Conservation (phyloP, 2,797 vertebrate species). For the Gouania willdenowi region DNA sequence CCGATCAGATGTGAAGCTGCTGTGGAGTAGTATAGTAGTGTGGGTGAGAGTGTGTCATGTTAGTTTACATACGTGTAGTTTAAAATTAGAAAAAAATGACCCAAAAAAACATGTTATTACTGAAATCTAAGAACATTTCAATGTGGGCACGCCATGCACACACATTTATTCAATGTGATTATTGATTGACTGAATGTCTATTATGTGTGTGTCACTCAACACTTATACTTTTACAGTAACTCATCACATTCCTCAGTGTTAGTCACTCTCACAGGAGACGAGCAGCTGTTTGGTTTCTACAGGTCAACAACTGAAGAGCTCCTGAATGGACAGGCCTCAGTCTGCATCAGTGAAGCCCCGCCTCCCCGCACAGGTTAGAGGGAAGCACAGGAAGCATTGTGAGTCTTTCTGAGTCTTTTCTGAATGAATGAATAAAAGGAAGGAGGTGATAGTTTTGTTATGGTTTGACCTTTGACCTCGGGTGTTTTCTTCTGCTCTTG, state of each 20-base stretch:
- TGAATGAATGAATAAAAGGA: slow-evolving; percentile 13
- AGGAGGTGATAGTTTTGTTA: slow-evolving; percentile 2
- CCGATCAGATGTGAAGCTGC: slow-evolving; percentile 50
- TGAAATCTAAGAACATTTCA: slow-evolving; percentile 64
- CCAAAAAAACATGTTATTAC: slow-evolving; percentile 45
- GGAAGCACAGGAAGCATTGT: slow-evolving; percentile 8
- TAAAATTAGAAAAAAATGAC: slow-evolving; percentile 52
- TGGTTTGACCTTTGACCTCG: slow-evolving; percentile 29
- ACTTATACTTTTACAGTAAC: slow-evolving; percentile 10
- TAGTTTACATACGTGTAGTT: slow-evolving; percentile 61
- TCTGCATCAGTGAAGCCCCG: slow-evolving; percentile 2
- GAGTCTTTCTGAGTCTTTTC: slow-evolving; percentile 16
- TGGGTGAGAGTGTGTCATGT: slow-evolving; percentile 53
- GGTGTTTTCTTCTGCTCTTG: slow-evolving; percentile 34
- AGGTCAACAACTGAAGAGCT: slow-evolving; percentile 46
- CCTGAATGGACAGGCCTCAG: slow-evolving; percentile 26
- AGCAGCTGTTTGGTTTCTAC: slow-evolving; percentile 1
- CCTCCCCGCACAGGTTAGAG: slow-evolving; percentile 21
- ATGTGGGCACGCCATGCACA: slow-evolving; percentile 73
- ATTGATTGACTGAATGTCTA: slow-evolving; percentile 67
- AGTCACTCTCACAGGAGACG: slow-evolving; percentile 24
- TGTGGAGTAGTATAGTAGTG: slow-evolving; percentile 47
- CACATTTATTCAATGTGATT: slow-evolving; percentile 70
- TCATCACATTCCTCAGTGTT: slow-evolving; percentile 24
- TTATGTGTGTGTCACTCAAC: slow-evolving; percentile 60